Evolutionary conservation across 2,797 vertebrate species (phyloP).

Genomic region (Enteromius paludinosus): DNA sequence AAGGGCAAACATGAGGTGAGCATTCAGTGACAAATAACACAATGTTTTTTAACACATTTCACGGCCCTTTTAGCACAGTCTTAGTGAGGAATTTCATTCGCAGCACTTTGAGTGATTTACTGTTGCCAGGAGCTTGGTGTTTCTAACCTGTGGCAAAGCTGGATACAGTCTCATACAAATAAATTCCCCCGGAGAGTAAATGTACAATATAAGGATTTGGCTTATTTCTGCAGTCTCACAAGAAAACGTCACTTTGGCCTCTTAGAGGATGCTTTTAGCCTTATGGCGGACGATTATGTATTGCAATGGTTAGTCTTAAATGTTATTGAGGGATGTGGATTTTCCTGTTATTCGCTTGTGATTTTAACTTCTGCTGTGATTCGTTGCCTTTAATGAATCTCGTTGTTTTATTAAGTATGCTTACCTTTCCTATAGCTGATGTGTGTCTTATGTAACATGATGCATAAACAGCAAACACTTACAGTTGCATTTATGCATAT

Average conservation of each 20-base stretch:
- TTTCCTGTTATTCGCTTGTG: not conserved
- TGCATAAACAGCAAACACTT: not conserved
- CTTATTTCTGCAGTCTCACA: constrained; percentile 7
- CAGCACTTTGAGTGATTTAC: constrained; percentile 25
- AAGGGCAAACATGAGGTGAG: constrained; percentile 95
- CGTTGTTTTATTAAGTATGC: not conserved
- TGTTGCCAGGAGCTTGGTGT: not conserved
- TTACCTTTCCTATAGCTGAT: not conserved
- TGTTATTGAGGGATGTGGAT: not conserved
- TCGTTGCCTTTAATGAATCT: not conserved
- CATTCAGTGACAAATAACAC: constrained; percentile 10
- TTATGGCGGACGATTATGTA: not conserved
- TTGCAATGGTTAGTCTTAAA: not conserved
- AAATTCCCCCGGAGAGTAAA: not conserved
- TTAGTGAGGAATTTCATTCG: not conserved
- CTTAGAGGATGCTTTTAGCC: not conserved
- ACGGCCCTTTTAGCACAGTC: not conserved
- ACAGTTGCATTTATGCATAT: not conserved
- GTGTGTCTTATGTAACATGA: not conserved
- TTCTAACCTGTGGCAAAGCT: not conserved
- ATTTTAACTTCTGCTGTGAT: not conserved
- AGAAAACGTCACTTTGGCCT: not conserved
- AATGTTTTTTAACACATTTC: constrained; percentile 3
- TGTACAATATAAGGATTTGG: constrained; percentile 10
- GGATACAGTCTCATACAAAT: not conserved